These are phyloP conservation scores for Siphlonurus alternatus DNA, from an alignment of 2,888 invertebrate species.

Conservation along the genomic window DNA sequence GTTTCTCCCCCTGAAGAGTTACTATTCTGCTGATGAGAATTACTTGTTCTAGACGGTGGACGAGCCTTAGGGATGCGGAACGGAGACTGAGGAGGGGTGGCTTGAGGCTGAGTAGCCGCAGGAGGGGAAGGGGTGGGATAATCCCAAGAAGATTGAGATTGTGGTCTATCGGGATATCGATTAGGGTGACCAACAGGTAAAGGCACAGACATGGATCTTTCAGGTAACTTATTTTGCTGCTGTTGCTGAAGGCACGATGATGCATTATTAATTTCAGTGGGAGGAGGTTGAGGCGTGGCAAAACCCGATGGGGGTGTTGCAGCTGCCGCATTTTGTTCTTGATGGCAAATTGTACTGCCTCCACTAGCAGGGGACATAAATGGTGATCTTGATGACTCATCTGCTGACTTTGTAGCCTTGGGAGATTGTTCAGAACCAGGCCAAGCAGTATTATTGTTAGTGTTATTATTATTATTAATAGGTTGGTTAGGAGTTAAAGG, in stretches of 20 bases:
- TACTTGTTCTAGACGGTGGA: conserved; percentile 35
- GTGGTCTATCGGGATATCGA: background rate
- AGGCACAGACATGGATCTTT: conserved; percentile 9
- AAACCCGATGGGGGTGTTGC: background rate
- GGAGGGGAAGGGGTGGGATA: conserved; percentile 14
- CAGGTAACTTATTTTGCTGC: background rate
- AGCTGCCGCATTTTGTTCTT: background rate
- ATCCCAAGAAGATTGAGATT: conserved; percentile 10
- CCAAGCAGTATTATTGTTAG: background rate
- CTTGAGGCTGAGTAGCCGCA: conserved; percentile 18
- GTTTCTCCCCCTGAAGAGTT: conserved; percentile 8
- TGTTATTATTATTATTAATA: background rate
- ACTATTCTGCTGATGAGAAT: conserved; percentile 2
- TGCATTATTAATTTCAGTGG: background rate
- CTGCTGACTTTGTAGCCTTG: background rate
- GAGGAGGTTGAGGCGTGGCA: background rate
- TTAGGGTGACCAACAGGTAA: conserved; percentile 6
- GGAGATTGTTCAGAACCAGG: background rate
- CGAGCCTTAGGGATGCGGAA: conserved; percentile 47
- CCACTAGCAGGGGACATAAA: background rate
- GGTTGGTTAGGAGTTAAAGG: background rate
- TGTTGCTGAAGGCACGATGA: background rate
- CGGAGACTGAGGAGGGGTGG: conserved; percentile 23
- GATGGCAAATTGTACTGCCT: background rate
- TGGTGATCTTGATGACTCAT: background rate